phyloP scores from a whole-genome alignment of 2,113 vertebrate genomes.

The Cephalopterus ornatus region DNA sequence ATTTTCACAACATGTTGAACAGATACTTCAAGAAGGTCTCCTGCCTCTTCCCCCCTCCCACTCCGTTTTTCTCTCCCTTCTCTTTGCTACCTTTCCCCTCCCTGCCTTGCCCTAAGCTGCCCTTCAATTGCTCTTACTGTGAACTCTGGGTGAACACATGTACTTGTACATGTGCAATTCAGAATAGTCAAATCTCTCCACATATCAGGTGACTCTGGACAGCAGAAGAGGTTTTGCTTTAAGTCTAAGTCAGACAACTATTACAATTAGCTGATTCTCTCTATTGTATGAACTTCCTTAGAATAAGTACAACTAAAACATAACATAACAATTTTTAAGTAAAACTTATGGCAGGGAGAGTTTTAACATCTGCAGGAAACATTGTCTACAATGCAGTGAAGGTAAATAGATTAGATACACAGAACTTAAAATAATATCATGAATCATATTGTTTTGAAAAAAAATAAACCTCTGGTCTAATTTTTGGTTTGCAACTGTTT shows the following conservation, averaged over 20 bases:
- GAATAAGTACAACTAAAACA: neutral
- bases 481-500: neutral
- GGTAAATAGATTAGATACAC: neutral
- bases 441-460: neutral
- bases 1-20: neutral
- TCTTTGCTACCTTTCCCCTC: neutral
- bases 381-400: neutral
- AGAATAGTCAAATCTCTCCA: neutral
- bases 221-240: neutral
- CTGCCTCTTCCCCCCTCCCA: accelerated
- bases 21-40: neutral
- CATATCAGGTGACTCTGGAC: neutral
- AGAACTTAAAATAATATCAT: neutral
- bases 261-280: neutral
- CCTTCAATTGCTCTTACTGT: neutral
- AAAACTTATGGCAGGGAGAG: neutral
- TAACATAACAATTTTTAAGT: neutral
- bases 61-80: neutral
- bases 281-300: neutral
- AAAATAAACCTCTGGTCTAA: neutral
- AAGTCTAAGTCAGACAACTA: neutral
- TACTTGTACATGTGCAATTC: neutral
- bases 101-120: neutral
- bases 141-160: neutral
- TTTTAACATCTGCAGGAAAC: neutral